These are phyloP conservation scores for Rhinoraja longicauda DNA, from an alignment of 2,797 vertebrate species.

Conservation along the genomic window DNA sequence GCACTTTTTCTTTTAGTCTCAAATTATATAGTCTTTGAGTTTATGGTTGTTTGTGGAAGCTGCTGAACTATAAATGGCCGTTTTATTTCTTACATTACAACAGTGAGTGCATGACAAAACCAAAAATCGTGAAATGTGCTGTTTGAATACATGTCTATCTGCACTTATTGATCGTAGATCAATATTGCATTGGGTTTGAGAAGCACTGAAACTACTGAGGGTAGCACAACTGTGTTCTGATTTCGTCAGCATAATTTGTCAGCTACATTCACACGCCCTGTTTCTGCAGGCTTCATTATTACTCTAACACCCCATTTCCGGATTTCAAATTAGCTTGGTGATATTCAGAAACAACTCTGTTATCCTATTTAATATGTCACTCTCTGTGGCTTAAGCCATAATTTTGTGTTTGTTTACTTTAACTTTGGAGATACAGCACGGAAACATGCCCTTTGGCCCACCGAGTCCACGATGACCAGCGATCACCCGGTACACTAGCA, in stretches of 20 bases:
- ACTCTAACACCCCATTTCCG: too few species aligned
- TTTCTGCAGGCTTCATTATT: too few species aligned
- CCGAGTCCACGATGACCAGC: too few species aligned
- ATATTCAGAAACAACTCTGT: too few species aligned
- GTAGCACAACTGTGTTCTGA: not conserved
- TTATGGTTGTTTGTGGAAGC: not conserved
- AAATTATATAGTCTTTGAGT: not conserved
- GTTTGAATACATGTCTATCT: not conserved
- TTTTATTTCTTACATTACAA: not conserved
- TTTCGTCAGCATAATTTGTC: not conserved
- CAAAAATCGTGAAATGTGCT: not conserved
- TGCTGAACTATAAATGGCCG: not conserved
- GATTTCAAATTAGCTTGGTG: too few species aligned
- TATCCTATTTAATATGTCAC: too few species aligned
- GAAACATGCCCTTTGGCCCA: too few species aligned
- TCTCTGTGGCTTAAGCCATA: too few species aligned
- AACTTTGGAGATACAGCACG: too few species aligned
- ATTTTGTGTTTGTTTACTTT: too few species aligned
- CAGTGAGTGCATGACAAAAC: not conserved
- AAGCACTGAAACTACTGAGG: not conserved
- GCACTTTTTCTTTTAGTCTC: not conserved
- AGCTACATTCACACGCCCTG: too few species aligned
- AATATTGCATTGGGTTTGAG: not conserved
- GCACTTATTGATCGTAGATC: not conserved
- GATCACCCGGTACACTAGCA: too few species aligned